Percentiles rank a stretch among this genome's conserved stretches.
phyloP scores from a whole-genome alignment of 2,113 vertebrate genomes.

The Scolopax mira region DNA sequence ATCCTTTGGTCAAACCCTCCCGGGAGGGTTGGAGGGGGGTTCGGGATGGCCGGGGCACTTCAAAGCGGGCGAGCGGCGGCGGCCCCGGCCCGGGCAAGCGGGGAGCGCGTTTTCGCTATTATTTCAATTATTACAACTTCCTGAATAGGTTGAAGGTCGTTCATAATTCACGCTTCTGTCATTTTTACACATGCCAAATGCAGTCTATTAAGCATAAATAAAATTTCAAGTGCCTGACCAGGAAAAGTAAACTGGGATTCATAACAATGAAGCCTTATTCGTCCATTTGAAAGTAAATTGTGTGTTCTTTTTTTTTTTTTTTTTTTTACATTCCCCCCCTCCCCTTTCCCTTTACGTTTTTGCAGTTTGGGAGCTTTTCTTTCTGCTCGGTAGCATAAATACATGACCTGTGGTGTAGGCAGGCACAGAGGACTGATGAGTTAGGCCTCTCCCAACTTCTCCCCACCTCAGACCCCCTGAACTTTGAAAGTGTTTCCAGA shows the following conservation, averaged over 20 bases:
- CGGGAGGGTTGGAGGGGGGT: not conserved
- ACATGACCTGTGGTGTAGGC: constrained; percentile 36
- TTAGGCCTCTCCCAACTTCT: constrained; percentile 1
- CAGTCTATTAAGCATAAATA: constrained; percentile 80
- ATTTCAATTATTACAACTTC: constrained; percentile 85
- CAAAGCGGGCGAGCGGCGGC: constrained; percentile 32
- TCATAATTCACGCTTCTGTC: constrained; percentile 83
- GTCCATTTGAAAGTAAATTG: constrained; percentile 69
- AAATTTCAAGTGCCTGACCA: constrained; percentile 77
- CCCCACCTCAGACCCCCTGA: constrained; percentile 34
- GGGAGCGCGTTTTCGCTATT: constrained; percentile 74
- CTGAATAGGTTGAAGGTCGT: constrained; percentile 78
- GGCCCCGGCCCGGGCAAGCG: constrained; percentile 16
- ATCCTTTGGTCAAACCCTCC: not conserved
- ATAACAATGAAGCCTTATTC: constrained; percentile 76
- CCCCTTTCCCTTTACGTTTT: not conserved
- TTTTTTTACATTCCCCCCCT: not conserved
- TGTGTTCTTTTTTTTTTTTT: constrained; percentile 27
- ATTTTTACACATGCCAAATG: constrained; percentile 79
- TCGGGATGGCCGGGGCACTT: constrained; percentile 4
- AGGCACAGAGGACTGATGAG: constrained; percentile 41
- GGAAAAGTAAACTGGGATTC: constrained; percentile 76
- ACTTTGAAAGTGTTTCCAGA: constrained; percentile 60
- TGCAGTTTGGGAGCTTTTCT: constrained; percentile 56
- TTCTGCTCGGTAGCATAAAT: constrained; percentile 51